Base-by-base conservation (phyloP, 1,140 invertebrate species). In the Bombus superbus region DNA sequence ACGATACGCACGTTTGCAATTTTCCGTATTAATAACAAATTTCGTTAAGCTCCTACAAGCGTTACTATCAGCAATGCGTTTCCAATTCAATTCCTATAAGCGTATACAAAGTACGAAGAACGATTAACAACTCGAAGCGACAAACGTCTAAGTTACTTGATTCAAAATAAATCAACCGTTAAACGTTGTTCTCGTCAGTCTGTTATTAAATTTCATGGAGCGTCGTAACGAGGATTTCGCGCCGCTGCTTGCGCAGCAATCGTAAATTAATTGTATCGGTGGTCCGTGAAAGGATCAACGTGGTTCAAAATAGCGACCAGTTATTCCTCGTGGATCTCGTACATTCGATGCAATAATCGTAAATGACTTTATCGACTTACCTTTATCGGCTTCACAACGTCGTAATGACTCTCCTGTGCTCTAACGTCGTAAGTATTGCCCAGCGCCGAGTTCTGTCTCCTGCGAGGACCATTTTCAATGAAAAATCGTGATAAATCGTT, bases 391-490 rank as follows among this genome's bases (percentile, higher is more conserved):
- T 95, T 96, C 73, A 95, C 92, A 80, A 94, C 92, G 81, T 96
- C 96, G 89, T 96, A 96, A 90, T 95, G 92, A 69, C 92, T 94
- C 89, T 96, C 95, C 84, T 93, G 93, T 42, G 94, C 92, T 75
- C 94, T 94, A 72, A 93, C 89, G n/a, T 95, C 95, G 80, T 94
- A 94, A 40, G 92, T 62, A 69, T 91, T 94, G 28, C 91, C 88
- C 32, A 93, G 83, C 53, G 92, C 92, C 47, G 93, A 95, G 86
- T 94, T 95, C 89, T 95, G 94, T 83, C 93, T 92, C 57, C 94
- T 95, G 90, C 32, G 91, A 93, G 15, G 22, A 35, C 28, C 18
- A 69, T 42, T 22, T 42, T 42, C 38, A 11, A 42, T 72, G 11
- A 42, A 28, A 72, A 18, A 44, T 44, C n/a, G 8, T 6, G 13